Percentiles rank a stretch among this genome's conserved stretches.
Conservation (phyloP, 35 echinoderm and acorn worm genomes). For the Ptychodera flava region DNA sequence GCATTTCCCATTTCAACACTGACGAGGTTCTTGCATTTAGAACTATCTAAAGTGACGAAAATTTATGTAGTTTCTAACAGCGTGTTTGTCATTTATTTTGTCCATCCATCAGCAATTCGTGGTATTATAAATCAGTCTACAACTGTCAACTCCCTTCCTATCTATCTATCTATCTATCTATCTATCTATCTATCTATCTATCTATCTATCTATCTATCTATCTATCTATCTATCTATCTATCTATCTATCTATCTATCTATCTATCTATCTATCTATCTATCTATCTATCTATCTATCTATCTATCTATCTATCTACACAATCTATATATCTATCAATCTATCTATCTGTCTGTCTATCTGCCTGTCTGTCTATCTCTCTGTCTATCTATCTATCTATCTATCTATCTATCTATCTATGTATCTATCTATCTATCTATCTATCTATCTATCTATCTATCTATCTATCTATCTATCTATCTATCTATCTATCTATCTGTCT, state of each 20-base stretch:
- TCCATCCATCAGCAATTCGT: too few relatives aligned
- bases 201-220: too few relatives aligned
- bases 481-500: neutral
- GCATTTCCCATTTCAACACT: too few relatives aligned
- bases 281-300: neutral
- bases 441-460: neutral
- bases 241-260: neutral
- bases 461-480: constrained; percentile 2
- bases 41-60: too few relatives aligned
- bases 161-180: neutral
- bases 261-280: neutral
- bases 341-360: neutral
- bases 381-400: neutral
- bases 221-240: neutral
- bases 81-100: too few relatives aligned
- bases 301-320: neutral
- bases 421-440: neutral
- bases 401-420: neutral
- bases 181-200: neutral
- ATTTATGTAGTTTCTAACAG: too few relatives aligned
- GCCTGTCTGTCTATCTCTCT: neutral
- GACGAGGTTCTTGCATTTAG: too few relatives aligned
- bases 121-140: too few relatives aligned
- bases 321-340: neutral
- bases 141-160: too few relatives aligned